A percentile compares a stretch with the other conserved stretches of the same genome.
Evolutionary conservation across 2,113 vertebrate genomes (phyloP).

Genomic region (Sisor rabdophorus): DNA sequence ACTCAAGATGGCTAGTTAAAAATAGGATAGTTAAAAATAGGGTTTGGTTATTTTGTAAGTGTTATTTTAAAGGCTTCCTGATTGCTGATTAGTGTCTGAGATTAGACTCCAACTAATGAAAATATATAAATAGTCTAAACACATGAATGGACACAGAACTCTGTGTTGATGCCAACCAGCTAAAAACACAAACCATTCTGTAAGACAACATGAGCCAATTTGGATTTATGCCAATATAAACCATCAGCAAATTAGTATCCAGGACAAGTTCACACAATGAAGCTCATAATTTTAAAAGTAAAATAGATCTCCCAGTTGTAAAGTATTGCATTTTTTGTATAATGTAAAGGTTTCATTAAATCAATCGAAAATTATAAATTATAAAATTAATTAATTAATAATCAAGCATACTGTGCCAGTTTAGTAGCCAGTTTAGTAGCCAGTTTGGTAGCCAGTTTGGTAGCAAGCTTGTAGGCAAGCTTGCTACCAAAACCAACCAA

Average conservation of each 20-base stretch:
- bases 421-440: no score
- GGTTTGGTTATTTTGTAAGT: conserved; percentile 36
- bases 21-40: conserved; percentile 28
- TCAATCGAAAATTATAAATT: not conserved
- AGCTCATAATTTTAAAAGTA: not conserved
- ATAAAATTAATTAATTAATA: no score
- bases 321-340: not conserved
- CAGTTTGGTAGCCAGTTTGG: no score
- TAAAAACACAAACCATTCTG: conserved; percentile 57
- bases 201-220: conserved; percentile 62
- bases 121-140: no score
- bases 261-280: conserved; percentile 39
- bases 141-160: conserved; percentile 63
- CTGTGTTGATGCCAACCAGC: conserved; percentile 68
- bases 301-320: not conserved
- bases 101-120: no score
- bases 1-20: conserved; percentile 9
- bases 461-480: no score
- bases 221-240: conserved; percentile 63
- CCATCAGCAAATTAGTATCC: conserved; percentile 61
- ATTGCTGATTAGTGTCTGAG: no score
- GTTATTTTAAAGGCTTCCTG: not conserved
- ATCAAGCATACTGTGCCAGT: no score
- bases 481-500: no score
- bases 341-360: not conserved